Conservation (phyloP, 2,113 vertebrate species). For the Laticauda laticaudata region DNA sequence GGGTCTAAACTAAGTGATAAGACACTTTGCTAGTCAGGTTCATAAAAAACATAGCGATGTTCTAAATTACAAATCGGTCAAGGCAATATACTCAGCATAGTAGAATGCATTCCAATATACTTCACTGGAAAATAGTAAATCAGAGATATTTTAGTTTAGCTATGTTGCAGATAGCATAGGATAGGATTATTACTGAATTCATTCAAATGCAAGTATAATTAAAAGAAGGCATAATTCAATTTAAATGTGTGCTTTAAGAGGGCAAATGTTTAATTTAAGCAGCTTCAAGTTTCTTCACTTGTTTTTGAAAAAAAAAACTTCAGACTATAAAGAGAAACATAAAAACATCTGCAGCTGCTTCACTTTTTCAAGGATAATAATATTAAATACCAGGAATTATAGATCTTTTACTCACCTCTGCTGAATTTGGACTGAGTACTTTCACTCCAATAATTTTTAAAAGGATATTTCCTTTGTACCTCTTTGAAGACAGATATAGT, state of each 20-base stretch:
- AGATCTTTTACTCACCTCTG: neutral
- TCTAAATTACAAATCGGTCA: neutral
- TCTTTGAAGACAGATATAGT: neutral
- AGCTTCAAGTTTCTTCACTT: neutral
- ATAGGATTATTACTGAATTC: neutral
- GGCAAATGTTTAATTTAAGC: neutral
- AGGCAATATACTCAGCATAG: neutral
- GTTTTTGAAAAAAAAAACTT: neutral
- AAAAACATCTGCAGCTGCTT: neutral
- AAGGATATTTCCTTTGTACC: neutral
- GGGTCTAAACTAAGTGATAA: neutral
- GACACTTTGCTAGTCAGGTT: neutral
- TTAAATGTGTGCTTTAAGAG: neutral
- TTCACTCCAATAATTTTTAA: neutral
- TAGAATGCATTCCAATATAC: neutral
- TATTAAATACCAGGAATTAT: neutral
- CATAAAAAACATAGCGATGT: neutral
- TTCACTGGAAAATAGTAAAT: neutral
- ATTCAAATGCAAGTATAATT: neutral
- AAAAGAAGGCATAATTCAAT: neutral
- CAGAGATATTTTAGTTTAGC: neutral
- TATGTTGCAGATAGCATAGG: neutral
- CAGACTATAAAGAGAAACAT: neutral
- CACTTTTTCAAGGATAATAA: neutral
- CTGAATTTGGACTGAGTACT: neutral